Evolutionary conservation across 2,797 vertebrate genomes (phyloP).

Genomic region (Mionectes olivaceus): DNA sequence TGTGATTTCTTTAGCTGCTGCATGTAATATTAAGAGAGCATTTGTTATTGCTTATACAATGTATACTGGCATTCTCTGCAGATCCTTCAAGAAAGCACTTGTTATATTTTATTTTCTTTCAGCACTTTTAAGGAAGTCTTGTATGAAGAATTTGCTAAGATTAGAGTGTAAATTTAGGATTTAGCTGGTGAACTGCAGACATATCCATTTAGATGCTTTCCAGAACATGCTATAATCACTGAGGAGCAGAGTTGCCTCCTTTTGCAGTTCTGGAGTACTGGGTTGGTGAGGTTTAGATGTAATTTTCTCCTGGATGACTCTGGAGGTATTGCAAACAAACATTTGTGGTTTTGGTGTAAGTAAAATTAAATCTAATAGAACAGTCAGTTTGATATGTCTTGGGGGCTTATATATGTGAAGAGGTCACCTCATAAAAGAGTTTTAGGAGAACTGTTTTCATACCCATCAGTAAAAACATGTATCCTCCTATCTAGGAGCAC

Average conservation of each 20-base stretch:
- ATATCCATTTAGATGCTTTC: background rate
- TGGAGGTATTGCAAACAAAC: background rate
- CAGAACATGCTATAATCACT: background rate
- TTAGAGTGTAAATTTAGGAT: background rate
- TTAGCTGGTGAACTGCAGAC: background rate
- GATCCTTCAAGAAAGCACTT: background rate
- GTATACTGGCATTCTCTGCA: background rate
- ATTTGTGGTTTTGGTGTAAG: background rate
- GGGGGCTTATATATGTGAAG: background rate
- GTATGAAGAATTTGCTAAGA: background rate
- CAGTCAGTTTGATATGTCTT: background rate
- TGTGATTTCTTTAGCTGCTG: background rate
- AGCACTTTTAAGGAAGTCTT: background rate
- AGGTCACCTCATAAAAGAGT: background rate
- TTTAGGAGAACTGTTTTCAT: background rate
- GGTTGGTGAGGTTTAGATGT: background rate
- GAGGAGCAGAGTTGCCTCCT: background rate
- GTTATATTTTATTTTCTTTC: background rate
- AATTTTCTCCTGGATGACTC: background rate
- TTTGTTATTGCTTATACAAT: background rate
- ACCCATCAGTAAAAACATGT: background rate
- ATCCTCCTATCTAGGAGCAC: background rate
- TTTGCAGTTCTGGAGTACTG: background rate
- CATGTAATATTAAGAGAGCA: background rate
- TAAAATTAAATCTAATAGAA: background rate